Conservation (phyloP, 2,113 vertebrate genomes). For the Notarius quadriscutis region DNA sequence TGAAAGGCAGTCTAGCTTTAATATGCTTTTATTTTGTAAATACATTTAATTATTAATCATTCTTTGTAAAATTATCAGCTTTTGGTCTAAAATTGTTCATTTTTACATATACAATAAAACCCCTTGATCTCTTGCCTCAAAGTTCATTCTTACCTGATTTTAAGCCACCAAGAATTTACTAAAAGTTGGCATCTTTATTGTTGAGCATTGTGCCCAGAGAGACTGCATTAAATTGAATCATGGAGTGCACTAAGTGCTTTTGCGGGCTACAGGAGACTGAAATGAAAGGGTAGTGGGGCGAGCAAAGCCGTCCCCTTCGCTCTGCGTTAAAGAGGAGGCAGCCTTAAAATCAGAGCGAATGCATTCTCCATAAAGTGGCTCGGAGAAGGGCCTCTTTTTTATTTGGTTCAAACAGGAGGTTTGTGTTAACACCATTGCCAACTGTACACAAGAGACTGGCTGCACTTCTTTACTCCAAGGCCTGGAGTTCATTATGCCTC, state of each 20-base stretch:
- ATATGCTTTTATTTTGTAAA: no score
- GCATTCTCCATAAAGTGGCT: constrained; percentile 47
- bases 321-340: constrained; percentile 31
- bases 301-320: constrained; percentile 7
- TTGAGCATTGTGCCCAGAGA: background rate
- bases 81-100: background rate
- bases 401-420: constrained; percentile 63
- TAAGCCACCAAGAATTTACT: background rate
- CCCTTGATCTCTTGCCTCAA: background rate
- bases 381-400: constrained; percentile 46
- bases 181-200: constrained; percentile 7
- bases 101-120: background rate
- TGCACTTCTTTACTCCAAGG: constrained; percentile 41
- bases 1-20: no score
- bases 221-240: constrained; percentile 8
- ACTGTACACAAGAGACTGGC: constrained; percentile 54
- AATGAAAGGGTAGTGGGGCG: constrained; percentile 37
- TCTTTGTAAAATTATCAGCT: background rate
- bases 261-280: constrained; percentile 19
- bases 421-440: constrained; percentile 58
- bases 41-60: background rate
- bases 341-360: constrained; percentile 30
- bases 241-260: background rate
- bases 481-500: constrained; percentile 56
- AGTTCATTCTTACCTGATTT: constrained; percentile 25